Evolutionary conservation across 2,113 vertebrate genomes (phyloP).

Genomic region (Crotalus tigris): DNA sequence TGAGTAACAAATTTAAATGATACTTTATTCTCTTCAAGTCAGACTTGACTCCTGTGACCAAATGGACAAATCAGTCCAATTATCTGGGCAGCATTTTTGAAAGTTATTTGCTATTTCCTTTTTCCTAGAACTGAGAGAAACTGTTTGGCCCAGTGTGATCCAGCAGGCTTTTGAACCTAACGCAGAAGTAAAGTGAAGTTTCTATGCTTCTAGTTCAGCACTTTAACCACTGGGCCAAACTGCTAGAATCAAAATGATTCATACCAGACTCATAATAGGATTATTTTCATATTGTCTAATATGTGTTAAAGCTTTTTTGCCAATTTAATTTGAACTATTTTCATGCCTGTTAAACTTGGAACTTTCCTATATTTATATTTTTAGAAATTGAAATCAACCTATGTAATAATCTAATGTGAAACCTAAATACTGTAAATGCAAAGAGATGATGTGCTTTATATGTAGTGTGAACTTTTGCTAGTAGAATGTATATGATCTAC

Average conservation of each 20-base stretch:
- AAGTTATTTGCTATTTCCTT: not conserved
- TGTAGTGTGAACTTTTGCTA: not conserved
- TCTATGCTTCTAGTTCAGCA: not conserved
- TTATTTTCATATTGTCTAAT: not conserved
- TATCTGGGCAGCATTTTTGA: not conserved
- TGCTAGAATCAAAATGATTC: not conserved
- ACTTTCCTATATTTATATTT: not conserved
- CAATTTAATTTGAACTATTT: not conserved
- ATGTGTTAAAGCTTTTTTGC: not conserved
- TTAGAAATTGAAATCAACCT: not conserved
- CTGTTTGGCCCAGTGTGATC: not conserved
- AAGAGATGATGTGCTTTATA: not conserved
- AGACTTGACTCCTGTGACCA: not conserved
- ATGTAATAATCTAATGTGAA: not conserved
- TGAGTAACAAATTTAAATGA: not conserved
- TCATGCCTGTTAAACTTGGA: not conserved
- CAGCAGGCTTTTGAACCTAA: not conserved
- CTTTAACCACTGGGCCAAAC: not conserved
- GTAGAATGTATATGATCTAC: not conserved
- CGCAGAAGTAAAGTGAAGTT: not conserved
- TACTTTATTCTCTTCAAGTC: not conserved
- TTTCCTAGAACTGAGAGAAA: not conserved
- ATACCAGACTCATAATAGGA: not conserved
- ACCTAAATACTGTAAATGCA: not conserved
- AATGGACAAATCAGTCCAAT: not conserved